Evolutionary conservation across 2,113 vertebrate genomes (phyloP).

Genomic region (Phalacrocorax pelagicus): DNA sequence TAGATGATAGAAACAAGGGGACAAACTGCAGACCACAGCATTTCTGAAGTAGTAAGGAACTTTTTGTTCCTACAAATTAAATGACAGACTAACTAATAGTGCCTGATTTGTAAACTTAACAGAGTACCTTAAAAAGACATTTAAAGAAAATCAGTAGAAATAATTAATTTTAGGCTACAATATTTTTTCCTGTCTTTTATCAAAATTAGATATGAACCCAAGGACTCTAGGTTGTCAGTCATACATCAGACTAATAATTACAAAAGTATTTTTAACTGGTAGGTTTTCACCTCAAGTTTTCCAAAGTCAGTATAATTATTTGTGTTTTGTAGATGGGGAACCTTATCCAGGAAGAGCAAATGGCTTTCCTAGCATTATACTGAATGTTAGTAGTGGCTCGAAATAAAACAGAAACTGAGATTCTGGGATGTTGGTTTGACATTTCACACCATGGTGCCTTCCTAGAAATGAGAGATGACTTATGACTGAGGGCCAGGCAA

Average conservation of each 20-base stretch:
- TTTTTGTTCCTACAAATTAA: neutral
- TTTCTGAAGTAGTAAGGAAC: neutral
- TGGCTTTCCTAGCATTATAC: neutral
- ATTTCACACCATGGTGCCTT: neutral
- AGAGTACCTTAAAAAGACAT: neutral
- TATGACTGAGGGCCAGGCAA: neutral
- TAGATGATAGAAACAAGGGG: neutral
- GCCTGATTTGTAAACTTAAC: neutral
- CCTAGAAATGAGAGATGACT: neutral
- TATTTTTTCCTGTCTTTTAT: neutral
- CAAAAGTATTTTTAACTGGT: neutral
- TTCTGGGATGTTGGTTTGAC: neutral
- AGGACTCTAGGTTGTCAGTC: neutral
- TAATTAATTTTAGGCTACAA: neutral
- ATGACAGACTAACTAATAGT: neutral
- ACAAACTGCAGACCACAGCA: neutral
- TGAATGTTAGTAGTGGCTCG: neutral
- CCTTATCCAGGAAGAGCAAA: neutral
- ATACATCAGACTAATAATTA: neutral
- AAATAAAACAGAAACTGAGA: neutral
- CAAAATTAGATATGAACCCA: neutral
- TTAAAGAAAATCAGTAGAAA: neutral
- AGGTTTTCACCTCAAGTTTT: neutral
- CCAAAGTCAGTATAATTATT: neutral
- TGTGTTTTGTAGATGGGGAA: neutral